These are phyloP conservation scores for Porites lobata DNA, from an alignment of 92 coral and sea anemone genomes.

Conservation along the genomic window DNA sequence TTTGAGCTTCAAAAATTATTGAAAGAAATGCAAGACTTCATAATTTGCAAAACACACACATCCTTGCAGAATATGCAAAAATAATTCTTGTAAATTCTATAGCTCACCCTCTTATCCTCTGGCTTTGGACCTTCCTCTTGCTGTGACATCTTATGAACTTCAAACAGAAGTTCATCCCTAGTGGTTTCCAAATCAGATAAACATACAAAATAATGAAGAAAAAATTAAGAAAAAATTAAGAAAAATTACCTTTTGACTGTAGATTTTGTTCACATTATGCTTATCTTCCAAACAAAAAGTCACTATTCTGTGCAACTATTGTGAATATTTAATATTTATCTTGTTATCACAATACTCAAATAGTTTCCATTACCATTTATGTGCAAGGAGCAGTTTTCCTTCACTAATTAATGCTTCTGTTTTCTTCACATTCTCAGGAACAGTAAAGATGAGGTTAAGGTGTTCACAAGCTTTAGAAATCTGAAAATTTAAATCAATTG, in stretches of 20 bases:
- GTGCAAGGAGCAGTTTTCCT: conserved; percentile 93
- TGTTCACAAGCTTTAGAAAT: conserved; percentile 95
- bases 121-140: conserved; percentile 75
- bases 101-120: conserved; percentile 72
- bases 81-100: too few relatives aligned
- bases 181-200: conserved; percentile 93
- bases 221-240: too few relatives aligned
- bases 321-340: too few relatives aligned
- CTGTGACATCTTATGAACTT: conserved; percentile 93
- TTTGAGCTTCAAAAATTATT: too few relatives aligned
- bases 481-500: conserved; percentile 40
- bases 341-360: neutral
- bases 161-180: conserved; percentile 92
- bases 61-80: too few relatives aligned
- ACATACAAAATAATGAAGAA: conserved; percentile 18
- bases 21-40: too few relatives aligned
- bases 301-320: too few relatives aligned
- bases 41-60: too few relatives aligned
- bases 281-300: too few relatives aligned
- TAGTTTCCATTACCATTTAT: conserved; percentile 73
- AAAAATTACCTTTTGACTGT: too few relatives aligned
- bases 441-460: conserved; percentile 94
- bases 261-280: too few relatives aligned
- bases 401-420: conserved; percentile 84
- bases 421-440: conserved; percentile 93